Base-by-base conservation (phyloP, 2,113 vertebrate species). In the Lamprotornis superbus region DNA sequence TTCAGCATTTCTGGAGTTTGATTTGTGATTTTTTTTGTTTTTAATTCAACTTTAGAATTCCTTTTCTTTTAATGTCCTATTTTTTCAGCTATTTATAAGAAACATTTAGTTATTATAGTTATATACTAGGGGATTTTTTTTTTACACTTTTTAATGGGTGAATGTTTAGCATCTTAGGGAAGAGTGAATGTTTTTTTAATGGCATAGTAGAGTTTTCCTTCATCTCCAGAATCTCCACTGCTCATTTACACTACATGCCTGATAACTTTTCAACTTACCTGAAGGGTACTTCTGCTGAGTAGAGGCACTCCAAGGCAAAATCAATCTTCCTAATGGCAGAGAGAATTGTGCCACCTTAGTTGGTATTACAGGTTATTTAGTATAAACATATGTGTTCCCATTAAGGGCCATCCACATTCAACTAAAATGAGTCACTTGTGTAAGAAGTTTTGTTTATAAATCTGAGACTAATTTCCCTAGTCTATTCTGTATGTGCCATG, bases 371-470 rank as follows among this genome's bases (percentile, higher is more conserved):
- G 92, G 83, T 96, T 97, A 97, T 97, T 98, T 97, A 97, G 93
- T 93, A 98, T 96, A 94, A 98, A 97, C 95, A 93, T 96, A 97
- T 91, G 92, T 96, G 86, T 88, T 95, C 80, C 87, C 94, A 94
- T 97, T 97, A 98, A 97, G 80, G 89, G 30, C 76, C 63, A 97
- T 95, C 69, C 88, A 93, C 57, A 77, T 84, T 93, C 94, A 97
- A 73, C 88, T 82, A 63, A 82, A 97, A 91, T 82, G 83, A 96
- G 84, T 95, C 89, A 85, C 82, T 60, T 85, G 95, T 89, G 95
- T 92, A 91, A 94, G 69, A 97, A 97, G 95, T 96, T 95, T 97
- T 97, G 82, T 94, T 96, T 94, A 94, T 97, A 97, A 98, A 98
- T 97, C 90, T 97, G 83, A 97, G 90, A 89, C 77, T 97, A 96